Evolutionary conservation across 2,888 invertebrate genomes (phyloP).

Genomic region (Metallyticus violacea): DNA sequence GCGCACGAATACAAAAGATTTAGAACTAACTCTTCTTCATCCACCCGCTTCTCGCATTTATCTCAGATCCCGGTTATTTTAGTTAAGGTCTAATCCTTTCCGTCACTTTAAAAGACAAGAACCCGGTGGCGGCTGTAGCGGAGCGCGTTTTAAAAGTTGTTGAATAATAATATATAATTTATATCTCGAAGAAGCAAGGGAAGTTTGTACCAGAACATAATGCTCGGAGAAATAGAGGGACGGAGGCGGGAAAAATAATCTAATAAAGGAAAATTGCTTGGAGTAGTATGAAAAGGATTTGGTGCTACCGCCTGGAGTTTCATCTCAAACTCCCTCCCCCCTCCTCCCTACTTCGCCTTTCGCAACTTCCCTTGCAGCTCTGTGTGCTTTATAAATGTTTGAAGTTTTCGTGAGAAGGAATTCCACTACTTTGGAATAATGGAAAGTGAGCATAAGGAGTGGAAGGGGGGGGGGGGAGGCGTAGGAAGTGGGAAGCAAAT

Average conservation of each 20-base stretch:
- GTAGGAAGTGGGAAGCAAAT: slow-evolving; percentile 26
- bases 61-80: neutral
- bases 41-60: neutral
- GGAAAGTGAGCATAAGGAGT: slow-evolving; percentile 1
- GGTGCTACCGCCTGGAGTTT: neutral
- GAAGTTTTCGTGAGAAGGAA: slow-evolving; percentile 16
- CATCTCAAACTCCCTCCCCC: neutral
- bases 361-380: no score
- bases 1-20: neutral
- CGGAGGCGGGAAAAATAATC: neutral
- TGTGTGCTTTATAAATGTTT: slow-evolving; percentile 16
- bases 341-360: no score
- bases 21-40: neutral
- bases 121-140: neutral
- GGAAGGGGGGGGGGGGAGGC: neutral
- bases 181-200: neutral
- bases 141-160: neutral
- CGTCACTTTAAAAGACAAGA: neutral
- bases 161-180: slow-evolving; percentile 1
- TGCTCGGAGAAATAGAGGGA: neutral
- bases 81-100: neutral
- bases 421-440: slow-evolving; percentile 2
- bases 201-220: slow-evolving; percentile 12
- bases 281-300: slow-evolving; percentile 14
- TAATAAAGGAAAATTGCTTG: slow-evolving; percentile 10